Percentiles rank a stretch among this genome's conserved stretches.
These are phyloP conservation scores for Elymnias hypermnestra DNA, from an alignment of 1,140 invertebrate species.

Conservation along the genomic window DNA sequence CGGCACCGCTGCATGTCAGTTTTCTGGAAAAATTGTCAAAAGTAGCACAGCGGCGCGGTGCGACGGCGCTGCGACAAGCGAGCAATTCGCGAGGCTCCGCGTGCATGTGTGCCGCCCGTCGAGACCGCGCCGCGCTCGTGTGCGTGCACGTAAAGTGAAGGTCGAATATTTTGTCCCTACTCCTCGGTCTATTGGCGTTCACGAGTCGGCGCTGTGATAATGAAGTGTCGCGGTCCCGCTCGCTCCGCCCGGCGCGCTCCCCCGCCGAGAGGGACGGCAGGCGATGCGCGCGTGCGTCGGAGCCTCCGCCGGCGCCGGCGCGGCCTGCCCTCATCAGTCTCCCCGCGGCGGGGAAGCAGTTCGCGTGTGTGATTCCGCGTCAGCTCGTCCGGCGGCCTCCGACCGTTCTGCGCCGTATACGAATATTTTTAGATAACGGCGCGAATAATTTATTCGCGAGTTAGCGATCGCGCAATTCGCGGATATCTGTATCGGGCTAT, in stretches of 20 bases:
- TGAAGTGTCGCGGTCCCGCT: conserved; percentile 57
- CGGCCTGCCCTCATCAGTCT: conserved; percentile 72
- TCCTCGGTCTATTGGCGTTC: conserved; percentile 73
- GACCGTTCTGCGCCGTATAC: conserved; percentile 53
- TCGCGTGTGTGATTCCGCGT: conserved; percentile 60
- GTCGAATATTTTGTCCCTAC: conserved; percentile 75
- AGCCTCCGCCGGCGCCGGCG: conserved; percentile 64
- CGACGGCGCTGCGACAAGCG: conserved; percentile 37
- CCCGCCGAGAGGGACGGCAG: conserved; percentile 44
- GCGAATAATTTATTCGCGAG: conserved; percentile 70
- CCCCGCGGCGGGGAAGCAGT: conserved; percentile 67
- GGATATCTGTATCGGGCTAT: conserved; percentile 50
- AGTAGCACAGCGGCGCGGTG: conserved; percentile 58
- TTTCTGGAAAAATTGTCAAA: conserved; percentile 75
- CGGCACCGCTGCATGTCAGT: conserved; percentile 64
- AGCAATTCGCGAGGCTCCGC: conserved; percentile 57
- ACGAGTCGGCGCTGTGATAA: conserved; percentile 67
- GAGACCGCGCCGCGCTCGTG: conserved; percentile 40
- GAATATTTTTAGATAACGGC: conserved; percentile 75
- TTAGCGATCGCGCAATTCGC: conserved; percentile 65
- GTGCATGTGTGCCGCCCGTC: conserved; percentile 48
- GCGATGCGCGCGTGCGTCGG: conserved; percentile 56
- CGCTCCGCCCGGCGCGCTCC: conserved; percentile 27
- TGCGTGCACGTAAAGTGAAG: conserved; percentile 70
- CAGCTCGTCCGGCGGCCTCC: conserved; percentile 39